phyloP scores from a whole-genome alignment of 1,140 invertebrate species.

The Drosophila fuyamai region DNA sequence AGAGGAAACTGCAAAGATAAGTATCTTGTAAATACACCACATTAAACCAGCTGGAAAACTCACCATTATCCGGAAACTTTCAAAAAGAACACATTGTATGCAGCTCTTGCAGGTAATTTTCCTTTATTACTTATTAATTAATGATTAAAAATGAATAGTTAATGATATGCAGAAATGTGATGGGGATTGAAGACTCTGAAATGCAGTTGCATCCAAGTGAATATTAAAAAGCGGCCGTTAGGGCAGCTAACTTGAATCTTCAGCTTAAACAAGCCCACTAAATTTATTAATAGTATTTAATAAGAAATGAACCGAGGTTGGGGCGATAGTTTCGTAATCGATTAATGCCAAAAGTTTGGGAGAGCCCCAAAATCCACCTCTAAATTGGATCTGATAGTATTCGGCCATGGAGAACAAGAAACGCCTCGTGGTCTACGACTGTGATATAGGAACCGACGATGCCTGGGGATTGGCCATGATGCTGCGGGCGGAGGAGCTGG shows the following conservation, averaged over 20 bases:
- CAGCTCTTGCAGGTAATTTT: background rate
- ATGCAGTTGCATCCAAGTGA: background rate
- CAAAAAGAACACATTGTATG: too few species aligned
- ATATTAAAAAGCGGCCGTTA: background rate
- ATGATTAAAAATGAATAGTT: too few species aligned
- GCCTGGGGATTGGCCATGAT: constrained; percentile 87
- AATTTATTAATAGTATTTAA: background rate
- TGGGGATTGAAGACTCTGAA: background rate
- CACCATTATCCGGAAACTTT: background rate
- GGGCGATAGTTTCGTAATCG: constrained; percentile 6
- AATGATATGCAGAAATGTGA: background rate
- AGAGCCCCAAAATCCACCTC: background rate
- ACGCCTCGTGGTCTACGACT: constrained; percentile 86
- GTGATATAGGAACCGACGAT: constrained; percentile 88
- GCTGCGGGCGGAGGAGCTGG: constrained; percentile 85
- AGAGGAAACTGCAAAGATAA: background rate
- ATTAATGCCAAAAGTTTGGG: background rate
- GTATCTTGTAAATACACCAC: background rate
- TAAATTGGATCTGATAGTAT: too few species aligned
- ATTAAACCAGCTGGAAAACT: background rate
- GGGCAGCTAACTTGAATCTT: background rate
- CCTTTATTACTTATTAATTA: background rate
- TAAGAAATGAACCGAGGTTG: background rate
- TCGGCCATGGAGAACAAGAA: constrained; percentile 3
- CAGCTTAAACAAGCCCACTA: background rate